These are phyloP conservation scores for Panurus biarmicus DNA, from an alignment of 2,113 vertebrate genomes.

Conservation along the genomic window DNA sequence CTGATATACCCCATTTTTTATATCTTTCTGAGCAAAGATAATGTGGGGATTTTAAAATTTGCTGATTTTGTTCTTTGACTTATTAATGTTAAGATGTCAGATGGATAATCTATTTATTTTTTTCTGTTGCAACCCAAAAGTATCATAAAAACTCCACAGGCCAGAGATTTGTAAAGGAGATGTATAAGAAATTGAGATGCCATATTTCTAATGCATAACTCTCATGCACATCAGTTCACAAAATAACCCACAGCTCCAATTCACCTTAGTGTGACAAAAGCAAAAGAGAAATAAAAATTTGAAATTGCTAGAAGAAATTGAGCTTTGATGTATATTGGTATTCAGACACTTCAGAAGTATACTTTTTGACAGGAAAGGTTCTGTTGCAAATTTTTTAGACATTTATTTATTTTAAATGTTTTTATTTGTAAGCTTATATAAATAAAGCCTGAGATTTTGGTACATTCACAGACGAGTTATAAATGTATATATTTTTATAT, in stretches of 20 bases:
- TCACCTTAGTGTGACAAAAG: background rate
- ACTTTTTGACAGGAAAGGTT: background rate
- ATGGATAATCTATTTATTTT: background rate
- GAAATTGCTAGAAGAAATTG: background rate
- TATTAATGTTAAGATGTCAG: background rate
- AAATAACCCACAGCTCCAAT: background rate
- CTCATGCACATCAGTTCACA: background rate
- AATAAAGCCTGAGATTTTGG: background rate
- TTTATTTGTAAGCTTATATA: background rate
- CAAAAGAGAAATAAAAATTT: background rate
- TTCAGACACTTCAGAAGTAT: background rate
- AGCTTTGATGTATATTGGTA: background rate
- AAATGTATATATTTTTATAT: background rate
- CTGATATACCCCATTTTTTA: background rate
- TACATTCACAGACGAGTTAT: background rate
- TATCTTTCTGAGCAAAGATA: background rate
- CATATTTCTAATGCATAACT: background rate
- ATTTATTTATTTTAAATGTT: background rate
- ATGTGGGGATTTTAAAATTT: background rate
- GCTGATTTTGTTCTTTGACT: background rate
- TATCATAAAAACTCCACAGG: background rate
- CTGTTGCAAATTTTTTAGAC: background rate
- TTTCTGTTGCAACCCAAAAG: background rate
- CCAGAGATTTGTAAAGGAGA: background rate
- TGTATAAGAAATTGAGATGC: background rate